Evolutionary conservation across 2,888 invertebrate genomes (phyloP).

Genomic region (Melanargia galathea): DNA sequence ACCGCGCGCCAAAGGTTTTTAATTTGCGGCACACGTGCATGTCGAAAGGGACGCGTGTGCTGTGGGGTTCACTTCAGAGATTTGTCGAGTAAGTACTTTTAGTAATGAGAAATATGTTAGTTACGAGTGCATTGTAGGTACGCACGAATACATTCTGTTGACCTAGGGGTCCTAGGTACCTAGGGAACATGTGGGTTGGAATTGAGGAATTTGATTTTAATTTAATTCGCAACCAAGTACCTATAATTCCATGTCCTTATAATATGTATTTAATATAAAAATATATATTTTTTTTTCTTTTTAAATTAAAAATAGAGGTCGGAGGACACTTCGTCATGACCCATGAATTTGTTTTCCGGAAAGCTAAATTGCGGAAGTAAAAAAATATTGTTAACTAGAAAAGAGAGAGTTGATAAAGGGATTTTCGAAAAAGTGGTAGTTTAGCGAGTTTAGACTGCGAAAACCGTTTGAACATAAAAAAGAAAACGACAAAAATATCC

Average conservation of each 20-base stretch:
- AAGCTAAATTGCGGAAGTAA: not conserved
- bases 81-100: conserved; percentile 36
- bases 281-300: too few relatives aligned
- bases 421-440: conserved; percentile 18
- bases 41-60: conserved; percentile 69
- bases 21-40: conserved; percentile 75
- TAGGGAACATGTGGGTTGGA: too few relatives aligned
- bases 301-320: too few relatives aligned
- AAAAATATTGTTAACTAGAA: not conserved
- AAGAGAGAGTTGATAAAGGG: not conserved
- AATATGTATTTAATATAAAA: too few relatives aligned
- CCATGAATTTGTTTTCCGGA: too few relatives aligned
- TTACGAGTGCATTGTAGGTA: conserved; percentile 7
- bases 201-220: too few relatives aligned
- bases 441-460: conserved; percentile 23
- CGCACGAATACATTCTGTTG: not conserved
- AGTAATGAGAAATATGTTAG: conserved; percentile 38
- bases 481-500: conserved; percentile 30
- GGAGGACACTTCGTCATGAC: too few relatives aligned
- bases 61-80: conserved; percentile 42
- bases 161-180: too few relatives aligned
- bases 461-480: conserved; percentile 32
- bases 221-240: too few relatives aligned
- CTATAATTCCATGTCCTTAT: too few relatives aligned
- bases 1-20: conserved; percentile 64